Evolutionary conservation across 2,113 vertebrate genomes (phyloP).

Genomic region (Platysternon megacephalum): DNA sequence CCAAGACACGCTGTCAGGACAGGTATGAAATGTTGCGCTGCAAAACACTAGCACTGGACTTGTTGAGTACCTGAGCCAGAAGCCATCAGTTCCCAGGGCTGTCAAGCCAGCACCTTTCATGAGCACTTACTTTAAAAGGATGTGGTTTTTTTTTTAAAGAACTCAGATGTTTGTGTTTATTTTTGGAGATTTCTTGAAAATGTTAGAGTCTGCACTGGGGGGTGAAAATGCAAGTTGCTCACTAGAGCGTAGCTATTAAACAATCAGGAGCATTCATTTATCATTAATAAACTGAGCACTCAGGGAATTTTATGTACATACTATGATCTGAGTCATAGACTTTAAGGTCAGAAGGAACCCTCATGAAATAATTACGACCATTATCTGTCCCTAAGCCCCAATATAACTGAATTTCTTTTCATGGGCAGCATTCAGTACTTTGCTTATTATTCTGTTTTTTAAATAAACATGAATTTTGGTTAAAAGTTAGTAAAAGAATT

Average conservation of each 20-base stretch:
- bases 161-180: background rate
- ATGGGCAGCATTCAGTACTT: background rate
- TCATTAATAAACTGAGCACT: slow-evolving; percentile 6
- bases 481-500: background rate
- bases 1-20: too few relatives aligned
- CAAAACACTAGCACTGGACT: background rate
- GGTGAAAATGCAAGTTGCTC: slow-evolving; percentile 26
- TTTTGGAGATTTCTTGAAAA: background rate
- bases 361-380: background rate
- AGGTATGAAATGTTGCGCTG: background rate
- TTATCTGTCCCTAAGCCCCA: background rate
- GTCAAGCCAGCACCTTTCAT: background rate
- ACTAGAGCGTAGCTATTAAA: background rate
- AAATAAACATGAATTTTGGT: background rate
- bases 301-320: background rate
- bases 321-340: background rate
- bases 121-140: background rate
- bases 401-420: background rate
- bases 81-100: background rate
- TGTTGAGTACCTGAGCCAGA: background rate
- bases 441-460: background rate
- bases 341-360: background rate
- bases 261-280: slow-evolving; percentile 32
- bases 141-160: background rate
- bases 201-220: slow-evolving; percentile 13